Evolutionary conservation across 2,888 invertebrate species (phyloP).

Genomic region (Drosophila robusta): DNA sequence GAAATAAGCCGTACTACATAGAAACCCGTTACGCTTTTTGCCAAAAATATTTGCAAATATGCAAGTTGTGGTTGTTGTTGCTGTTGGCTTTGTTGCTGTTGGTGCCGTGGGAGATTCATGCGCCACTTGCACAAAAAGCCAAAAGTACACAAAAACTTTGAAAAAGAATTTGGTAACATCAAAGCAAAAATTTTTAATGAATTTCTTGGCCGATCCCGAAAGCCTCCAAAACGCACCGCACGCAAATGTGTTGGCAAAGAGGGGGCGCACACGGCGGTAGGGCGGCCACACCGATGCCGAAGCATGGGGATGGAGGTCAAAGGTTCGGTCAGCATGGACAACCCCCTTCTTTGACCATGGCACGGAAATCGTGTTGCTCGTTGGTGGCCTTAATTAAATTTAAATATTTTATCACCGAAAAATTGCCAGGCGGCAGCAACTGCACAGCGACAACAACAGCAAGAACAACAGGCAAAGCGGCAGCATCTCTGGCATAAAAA

Average conservation of each 20-base stretch:
- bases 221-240: slow-evolving; percentile 71
- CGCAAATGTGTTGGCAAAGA: slow-evolving; percentile 48
- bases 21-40: slow-evolving; percentile 44
- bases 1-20: slow-evolving; percentile 18
- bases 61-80: slow-evolving; percentile 34
- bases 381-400: slow-evolving; percentile 85
- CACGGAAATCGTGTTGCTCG: slow-evolving; percentile 78
- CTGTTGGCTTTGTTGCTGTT: slow-evolving; percentile 11
- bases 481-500: slow-evolving; percentile 65
- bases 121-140: slow-evolving; percentile 35
- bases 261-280: background rate
- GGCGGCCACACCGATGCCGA: slow-evolving; percentile 7
- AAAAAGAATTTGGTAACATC: slow-evolving; percentile 77
- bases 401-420: slow-evolving; percentile 85
- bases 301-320: slow-evolving; percentile 44
- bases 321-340: slow-evolving; percentile 54
- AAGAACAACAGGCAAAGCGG: slow-evolving; percentile 53
- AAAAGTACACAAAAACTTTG: slow-evolving; percentile 67
- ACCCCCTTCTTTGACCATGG: slow-evolving; percentile 63
- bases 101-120: slow-evolving; percentile 38
- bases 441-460: slow-evolving; percentile 67
- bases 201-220: slow-evolving; percentile 69
- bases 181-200: slow-evolving; percentile 80
- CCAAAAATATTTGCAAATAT: slow-evolving; percentile 39
- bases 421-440: slow-evolving; percentile 82